Evolutionary conservation across 2,113 vertebrate genomes (phyloP), one percentile per base, ranked within the genome.

Genomic region (Leptocoma aspasia): DNA sequence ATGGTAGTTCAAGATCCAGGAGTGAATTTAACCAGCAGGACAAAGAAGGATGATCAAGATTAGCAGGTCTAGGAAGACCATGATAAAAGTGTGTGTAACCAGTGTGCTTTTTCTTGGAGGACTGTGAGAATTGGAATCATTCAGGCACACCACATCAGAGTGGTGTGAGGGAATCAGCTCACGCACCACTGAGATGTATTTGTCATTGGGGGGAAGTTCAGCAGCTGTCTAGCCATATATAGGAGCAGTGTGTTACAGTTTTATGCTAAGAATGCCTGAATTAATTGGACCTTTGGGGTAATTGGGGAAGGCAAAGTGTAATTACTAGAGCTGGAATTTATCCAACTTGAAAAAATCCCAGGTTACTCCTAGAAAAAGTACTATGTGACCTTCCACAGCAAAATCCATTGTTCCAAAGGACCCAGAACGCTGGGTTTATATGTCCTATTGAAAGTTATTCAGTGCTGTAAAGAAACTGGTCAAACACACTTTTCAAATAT

Each of bases 251-350:
- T 57, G 21, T 59, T 91, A 92, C 33, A 50, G 82, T 79, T 85
- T 86, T 70, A 79, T 45, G 42, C 57, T 86, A 76, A 73, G 60
- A 92, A 82, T 45, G 73, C 68, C 52, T 78, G 80, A 94, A 89
- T 89, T 97, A 95, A 96, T 92, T 95, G 75, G 89, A 72, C 78
- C 83, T 95, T 76, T 73, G 45, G 60, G 89, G 59, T 16, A 92
- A 70, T 0, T 86, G 42, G 68, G 39, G 39, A 79, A 91, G 15
- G 30, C 50, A 93, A 50, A 93, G 75, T 86, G 57, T 65, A 92
- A 94, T 94, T 94, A 95, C 44, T 73, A 63, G 57, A 72, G 16
- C 71, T 95, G 64, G 57, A 89, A 93, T 91, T 79, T 88, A 61
- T 86, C 64, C 73, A 82, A 39, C 30, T n/a, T 65, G 27, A 61